These are phyloP conservation scores for Macroteleia sp. DNA, from an alignment of 2,888 invertebrate species.

Conservation along the genomic window DNA sequence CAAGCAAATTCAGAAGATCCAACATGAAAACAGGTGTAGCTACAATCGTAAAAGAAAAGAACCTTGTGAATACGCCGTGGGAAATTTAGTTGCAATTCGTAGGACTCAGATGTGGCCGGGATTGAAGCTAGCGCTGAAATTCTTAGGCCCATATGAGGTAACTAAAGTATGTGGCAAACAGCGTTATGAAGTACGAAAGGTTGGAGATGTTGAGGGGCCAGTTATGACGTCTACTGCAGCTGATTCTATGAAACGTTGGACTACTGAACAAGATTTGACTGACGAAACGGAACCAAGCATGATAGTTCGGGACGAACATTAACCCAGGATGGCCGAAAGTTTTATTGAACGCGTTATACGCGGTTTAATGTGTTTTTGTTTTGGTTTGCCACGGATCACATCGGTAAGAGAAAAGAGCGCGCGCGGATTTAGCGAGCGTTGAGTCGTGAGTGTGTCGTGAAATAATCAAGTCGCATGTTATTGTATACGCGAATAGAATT, in stretches of 20 bases:
- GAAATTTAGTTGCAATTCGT: background rate
- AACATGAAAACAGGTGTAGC: background rate
- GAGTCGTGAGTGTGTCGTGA: too few species aligned
- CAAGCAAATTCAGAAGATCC: background rate
- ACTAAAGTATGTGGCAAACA: background rate
- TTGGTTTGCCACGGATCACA: too few species aligned
- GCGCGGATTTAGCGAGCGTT: too few species aligned
- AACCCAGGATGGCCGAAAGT: too few species aligned
- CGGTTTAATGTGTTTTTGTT: too few species aligned
- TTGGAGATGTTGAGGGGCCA: background rate
- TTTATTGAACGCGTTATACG: too few species aligned
- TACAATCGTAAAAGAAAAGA: background rate
- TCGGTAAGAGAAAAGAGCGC: too few species aligned
- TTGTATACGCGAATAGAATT: too few species aligned
- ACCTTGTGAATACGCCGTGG: background rate
- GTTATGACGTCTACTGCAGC: background rate
- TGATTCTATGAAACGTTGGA: background rate
- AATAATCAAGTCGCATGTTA: too few species aligned
- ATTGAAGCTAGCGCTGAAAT: background rate
- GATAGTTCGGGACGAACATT: background rate
- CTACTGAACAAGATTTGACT: background rate
- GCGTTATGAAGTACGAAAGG: background rate
- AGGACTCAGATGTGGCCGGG: background rate
- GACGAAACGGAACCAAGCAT: background rate
- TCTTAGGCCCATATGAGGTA: background rate